Evolutionary conservation across 2,888 invertebrate species (phyloP).

Genomic region (Alloscopus bannaensis): DNA sequence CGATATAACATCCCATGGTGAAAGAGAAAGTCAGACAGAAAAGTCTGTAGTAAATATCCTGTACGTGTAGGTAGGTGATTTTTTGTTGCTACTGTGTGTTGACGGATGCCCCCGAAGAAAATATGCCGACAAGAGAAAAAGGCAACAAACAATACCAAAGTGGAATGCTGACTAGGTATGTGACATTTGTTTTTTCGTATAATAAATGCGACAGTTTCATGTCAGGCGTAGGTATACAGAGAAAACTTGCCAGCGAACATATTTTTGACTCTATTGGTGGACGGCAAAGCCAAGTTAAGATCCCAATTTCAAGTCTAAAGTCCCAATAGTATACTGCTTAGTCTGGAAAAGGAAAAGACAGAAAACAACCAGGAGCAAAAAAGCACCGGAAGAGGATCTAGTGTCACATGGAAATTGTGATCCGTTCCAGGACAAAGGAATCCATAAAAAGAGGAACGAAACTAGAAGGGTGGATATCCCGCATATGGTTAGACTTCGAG

Average conservation of each 20-base stretch:
- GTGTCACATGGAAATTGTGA: slow-evolving; percentile 53
- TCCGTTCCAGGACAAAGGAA: slow-evolving; percentile 34
- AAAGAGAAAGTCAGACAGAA: slow-evolving; percentile 3
- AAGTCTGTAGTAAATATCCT: background rate
- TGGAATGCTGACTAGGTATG: slow-evolving; percentile 44
- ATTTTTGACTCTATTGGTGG: no score
- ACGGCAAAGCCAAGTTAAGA: no score
- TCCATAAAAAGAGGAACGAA: background rate
- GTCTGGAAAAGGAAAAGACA: slow-evolving; percentile 6
- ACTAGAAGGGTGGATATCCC: no score
- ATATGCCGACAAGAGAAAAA: slow-evolving; percentile 25
- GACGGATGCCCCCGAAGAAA: slow-evolving; percentile 33
- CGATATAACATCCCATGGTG: background rate
- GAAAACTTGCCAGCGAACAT: no score
- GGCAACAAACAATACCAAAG: slow-evolving; percentile 30
- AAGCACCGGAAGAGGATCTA: slow-evolving; percentile 48
- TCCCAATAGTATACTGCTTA: no score
- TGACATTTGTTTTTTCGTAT: slow-evolving; percentile 39
- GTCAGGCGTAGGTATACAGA: no score
- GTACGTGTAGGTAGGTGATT: no score
- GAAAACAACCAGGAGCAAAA: slow-evolving; percentile 12
- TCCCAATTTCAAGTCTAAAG: no score
- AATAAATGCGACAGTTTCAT: slow-evolving; percentile 25
- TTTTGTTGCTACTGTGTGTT: background rate
- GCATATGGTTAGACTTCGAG: no score